phyloP scores from a whole-genome alignment of 2,797 vertebrate genomes.

The Pseudochromis fuscus region DNA sequence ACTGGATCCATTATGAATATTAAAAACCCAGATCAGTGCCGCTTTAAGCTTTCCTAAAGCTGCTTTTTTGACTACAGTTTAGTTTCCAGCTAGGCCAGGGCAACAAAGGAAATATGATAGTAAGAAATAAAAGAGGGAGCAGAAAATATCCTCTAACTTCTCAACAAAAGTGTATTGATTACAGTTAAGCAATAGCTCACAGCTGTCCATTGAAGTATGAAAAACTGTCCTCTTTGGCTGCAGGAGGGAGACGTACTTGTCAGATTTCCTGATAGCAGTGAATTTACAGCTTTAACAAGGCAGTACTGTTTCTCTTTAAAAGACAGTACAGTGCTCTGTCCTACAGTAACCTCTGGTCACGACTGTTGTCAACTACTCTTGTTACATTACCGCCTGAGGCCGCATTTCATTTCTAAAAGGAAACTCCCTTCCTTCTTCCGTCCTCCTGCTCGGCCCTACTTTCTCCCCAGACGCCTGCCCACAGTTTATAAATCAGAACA shows the following conservation, averaged over 20 bases:
- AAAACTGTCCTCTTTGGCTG: background rate
- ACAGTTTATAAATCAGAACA: constrained; percentile 10
- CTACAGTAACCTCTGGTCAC: constrained; percentile 57
- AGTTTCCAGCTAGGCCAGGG: background rate
- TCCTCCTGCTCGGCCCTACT: background rate
- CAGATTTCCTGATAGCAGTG: background rate
- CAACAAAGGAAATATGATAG: background rate
- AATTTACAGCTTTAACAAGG: constrained; percentile 8
- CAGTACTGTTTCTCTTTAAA: constrained; percentile 6
- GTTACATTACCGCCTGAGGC: constrained; percentile 47
- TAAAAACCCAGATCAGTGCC: background rate
- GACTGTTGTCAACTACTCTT: constrained; percentile 49
- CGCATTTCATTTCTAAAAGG: constrained; percentile 46
- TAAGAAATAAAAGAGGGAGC: background rate
- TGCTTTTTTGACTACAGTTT: background rate
- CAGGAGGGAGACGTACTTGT: background rate
- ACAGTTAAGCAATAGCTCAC: background rate
- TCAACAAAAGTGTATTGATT: background rate
- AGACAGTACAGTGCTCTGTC: constrained; percentile 22
- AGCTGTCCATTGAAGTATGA: background rate
- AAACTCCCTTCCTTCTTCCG: constrained; percentile 14
- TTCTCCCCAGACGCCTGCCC: background rate
- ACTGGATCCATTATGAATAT: background rate
- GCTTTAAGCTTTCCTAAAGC: background rate
- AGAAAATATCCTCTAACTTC: background rate